Evolutionary conservation across 1,140 invertebrate species (phyloP).

Genomic region (Homalodisca vitripennis): DNA sequence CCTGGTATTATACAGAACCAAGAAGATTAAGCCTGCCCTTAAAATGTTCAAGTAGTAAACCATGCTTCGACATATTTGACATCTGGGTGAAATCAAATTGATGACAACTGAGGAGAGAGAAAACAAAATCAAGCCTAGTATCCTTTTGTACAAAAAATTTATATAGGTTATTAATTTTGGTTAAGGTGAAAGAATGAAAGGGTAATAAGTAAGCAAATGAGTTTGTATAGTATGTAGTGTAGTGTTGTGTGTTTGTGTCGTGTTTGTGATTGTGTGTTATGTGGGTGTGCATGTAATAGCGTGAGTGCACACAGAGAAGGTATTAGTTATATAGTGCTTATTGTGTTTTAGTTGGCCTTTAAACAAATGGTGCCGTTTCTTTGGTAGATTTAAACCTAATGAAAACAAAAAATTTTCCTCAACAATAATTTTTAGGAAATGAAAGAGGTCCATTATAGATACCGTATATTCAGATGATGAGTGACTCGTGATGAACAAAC

Average conservation of each 20-base stretch:
- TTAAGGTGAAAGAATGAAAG: no score
- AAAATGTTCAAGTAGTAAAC: conserved; percentile 12
- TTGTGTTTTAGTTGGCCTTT: no score
- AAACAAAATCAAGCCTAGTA: conserved; percentile 17
- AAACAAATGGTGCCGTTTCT: no score
- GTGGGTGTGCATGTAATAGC: neutral
- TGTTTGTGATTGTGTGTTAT: no score
- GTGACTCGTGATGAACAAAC: neutral
- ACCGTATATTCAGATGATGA: neutral
- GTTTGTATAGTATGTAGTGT: no score
- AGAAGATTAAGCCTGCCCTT: conserved; percentile 9
- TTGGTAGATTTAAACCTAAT: no score
- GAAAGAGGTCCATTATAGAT: neutral
- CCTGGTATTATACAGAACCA: neutral
- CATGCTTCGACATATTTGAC: conserved; percentile 20
- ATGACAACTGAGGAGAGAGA: conserved; percentile 5
- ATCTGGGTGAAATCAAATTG: conserved; percentile 23
- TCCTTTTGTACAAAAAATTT: conserved; percentile 27
- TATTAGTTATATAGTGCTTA: no score
- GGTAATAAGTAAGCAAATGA: no score
- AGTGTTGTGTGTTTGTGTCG: neutral
- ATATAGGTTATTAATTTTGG: neutral
- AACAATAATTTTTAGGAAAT: neutral
- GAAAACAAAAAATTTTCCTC: neutral
- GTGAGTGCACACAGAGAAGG: neutral